phyloP scores from a whole-genome alignment of 2,113 vertebrate species.

The Haplotaxodon microlepis region DNA sequence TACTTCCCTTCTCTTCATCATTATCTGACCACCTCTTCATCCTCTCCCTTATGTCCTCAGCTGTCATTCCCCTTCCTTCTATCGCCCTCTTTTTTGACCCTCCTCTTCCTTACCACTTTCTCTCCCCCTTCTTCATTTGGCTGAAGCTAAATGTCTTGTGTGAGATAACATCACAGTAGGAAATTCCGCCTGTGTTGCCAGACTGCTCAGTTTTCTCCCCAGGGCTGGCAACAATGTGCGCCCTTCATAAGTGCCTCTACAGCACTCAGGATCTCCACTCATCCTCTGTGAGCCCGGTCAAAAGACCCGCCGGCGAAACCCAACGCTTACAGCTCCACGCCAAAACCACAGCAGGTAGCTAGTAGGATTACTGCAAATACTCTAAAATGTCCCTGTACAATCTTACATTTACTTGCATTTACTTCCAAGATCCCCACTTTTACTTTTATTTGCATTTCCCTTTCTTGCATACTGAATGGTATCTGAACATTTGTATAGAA shows the following conservation, averaged over 20 bases:
- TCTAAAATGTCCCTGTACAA: background rate
- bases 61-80: background rate
- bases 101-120: background rate
- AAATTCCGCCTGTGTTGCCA: conserved; percentile 69
- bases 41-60: background rate
- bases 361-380: conserved; percentile 25
- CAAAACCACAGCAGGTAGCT: conserved; percentile 9
- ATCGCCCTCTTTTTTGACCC: background rate
- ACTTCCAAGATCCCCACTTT: background rate
- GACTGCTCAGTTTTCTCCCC: conserved; percentile 65
- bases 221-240: conserved; percentile 61
- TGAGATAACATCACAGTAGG: conserved; percentile 68
- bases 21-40: background rate
- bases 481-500: background rate
- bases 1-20: background rate
- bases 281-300: conserved; percentile 43
- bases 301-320: conserved; percentile 51
- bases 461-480: background rate
- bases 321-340: conserved; percentile 10
- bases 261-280: conserved; percentile 39
- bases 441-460: background rate
- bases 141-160: conserved; percentile 62
- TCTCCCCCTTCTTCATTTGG: conserved; percentile 36
- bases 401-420: background rate
- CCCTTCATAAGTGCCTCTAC: conserved; percentile 59